Evolutionary conservation across 1,140 invertebrate species (phyloP).

Genomic region (Drosophila arizonae): DNA sequence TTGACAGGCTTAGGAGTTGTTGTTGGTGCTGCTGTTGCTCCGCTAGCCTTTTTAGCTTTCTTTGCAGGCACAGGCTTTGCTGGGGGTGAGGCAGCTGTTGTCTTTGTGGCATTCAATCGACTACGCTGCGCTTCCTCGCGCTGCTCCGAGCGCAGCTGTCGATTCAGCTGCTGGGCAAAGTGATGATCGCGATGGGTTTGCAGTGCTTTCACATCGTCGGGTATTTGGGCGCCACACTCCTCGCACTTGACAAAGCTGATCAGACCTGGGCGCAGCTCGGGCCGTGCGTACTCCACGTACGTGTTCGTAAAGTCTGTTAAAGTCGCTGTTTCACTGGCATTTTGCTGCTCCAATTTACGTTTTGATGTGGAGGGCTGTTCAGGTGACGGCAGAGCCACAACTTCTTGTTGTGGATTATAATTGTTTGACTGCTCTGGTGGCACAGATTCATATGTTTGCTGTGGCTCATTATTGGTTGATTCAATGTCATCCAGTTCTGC

Average conservation of each 20-base stretch:
- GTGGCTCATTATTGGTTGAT: conserved; percentile 10
- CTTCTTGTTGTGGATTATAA: neutral
- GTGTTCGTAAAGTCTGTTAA: conserved; percentile 41
- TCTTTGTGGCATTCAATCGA: conserved; percentile 21
- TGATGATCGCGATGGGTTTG: conserved; percentile 86
- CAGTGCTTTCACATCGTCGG: conserved; percentile 71
- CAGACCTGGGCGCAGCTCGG: conserved; percentile 44
- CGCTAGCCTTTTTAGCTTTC: conserved; percentile 45
- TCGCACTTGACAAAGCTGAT: conserved; percentile 84
- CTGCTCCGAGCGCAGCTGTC: conserved; percentile 83
- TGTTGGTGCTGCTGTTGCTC: neutral
- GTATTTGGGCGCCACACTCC: conserved; percentile 82
- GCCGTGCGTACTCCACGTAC: conserved; percentile 71
- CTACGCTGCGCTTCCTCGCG: conserved; percentile 59
- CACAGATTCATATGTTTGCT: neutral
- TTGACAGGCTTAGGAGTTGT: conserved; percentile 14
- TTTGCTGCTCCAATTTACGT: conserved; percentile 52
- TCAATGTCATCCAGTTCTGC: conserved; percentile 64
- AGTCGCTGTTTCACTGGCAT: neutral
- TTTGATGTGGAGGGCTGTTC: conserved; percentile 52
- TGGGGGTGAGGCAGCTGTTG: neutral
- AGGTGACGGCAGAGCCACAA: neutral
- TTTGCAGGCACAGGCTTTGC: conserved; percentile 35
- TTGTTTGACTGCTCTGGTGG: neutral
- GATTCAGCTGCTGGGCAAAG: conserved; percentile 85